Conservation (phyloP, 2,113 vertebrate genomes). For the Argyrosomus japonicus region DNA sequence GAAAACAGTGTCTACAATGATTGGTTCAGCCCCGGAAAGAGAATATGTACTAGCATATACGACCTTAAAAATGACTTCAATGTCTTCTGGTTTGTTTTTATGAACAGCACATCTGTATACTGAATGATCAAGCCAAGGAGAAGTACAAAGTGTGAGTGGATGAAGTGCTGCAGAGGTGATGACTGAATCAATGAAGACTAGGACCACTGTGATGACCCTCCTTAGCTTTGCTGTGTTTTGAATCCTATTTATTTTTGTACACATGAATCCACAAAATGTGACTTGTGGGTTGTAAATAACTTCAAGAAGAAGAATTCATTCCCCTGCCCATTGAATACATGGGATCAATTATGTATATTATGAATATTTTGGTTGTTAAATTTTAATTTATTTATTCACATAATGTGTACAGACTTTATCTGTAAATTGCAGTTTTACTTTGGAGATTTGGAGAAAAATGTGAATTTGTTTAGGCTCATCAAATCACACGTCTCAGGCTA, state of each 20-base stretch:
- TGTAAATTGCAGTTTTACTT: slow-evolving; percentile 46
- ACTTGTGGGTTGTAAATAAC: slow-evolving; percentile 62
- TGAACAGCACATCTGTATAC: slow-evolving; percentile 84
- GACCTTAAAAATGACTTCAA: neutral
- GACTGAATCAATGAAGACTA: slow-evolving; percentile 61
- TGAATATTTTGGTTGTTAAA: slow-evolving; percentile 48
- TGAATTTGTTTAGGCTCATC: slow-evolving; percentile 25
- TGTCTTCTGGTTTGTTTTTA: neutral
- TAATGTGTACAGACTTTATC: slow-evolving; percentile 16
- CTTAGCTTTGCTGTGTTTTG: slow-evolving; percentile 65
- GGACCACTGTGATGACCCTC: slow-evolving; percentile 81
- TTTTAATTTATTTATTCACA: slow-evolving; percentile 49
- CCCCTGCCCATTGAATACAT: slow-evolving; percentile 1
- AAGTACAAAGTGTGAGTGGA: slow-evolving; percentile 83
- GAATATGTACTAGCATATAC: neutral
- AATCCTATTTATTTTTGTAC: slow-evolving; percentile 73
- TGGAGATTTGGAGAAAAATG: slow-evolving; percentile 14
- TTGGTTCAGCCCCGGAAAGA: neutral
- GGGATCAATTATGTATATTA: slow-evolving; percentile 45
- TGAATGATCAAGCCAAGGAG: slow-evolving; percentile 84
- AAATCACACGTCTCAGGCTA: slow-evolving; percentile 45
- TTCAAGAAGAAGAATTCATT: slow-evolving; percentile 40
- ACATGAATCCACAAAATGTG: slow-evolving; percentile 54
- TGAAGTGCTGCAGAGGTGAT: slow-evolving; percentile 9
- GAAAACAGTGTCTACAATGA: neutral